These are phyloP conservation scores for Caranx ignobilis DNA, from an alignment of 2,113 vertebrate species.

Conservation along the genomic window DNA sequence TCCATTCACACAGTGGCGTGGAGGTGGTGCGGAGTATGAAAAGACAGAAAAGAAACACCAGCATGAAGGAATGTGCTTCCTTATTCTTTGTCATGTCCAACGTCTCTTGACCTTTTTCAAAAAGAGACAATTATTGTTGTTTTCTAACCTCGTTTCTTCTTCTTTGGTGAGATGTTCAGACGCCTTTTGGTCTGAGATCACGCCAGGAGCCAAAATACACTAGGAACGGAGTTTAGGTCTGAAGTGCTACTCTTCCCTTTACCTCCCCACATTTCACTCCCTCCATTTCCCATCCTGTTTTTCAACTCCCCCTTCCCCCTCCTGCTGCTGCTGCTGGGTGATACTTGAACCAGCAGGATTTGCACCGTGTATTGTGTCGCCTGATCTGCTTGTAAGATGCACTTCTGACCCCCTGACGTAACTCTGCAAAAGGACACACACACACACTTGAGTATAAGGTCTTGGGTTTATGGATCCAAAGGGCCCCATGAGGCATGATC, in stretches of 20 bases:
- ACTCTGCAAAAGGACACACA: background rate
- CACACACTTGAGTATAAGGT: background rate
- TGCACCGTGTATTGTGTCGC: conserved; percentile 47
- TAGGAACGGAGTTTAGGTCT: background rate
- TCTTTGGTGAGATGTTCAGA: background rate
- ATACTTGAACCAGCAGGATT: conserved; percentile 57
- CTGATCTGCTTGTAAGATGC: conserved; percentile 45
- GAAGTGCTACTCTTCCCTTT: background rate
- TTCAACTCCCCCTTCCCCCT: background rate
- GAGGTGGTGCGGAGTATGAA: conserved; percentile 53
- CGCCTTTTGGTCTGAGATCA: background rate
- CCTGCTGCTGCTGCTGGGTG: conserved; percentile 1
- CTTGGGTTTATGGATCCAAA: background rate
- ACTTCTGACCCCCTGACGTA: conserved; percentile 45
- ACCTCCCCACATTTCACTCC: background rate
- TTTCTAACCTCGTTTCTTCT: background rate
- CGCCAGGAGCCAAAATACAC: background rate
- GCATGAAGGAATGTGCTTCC: conserved; percentile 61
- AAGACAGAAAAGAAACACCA: conserved; percentile 53
- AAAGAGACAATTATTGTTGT: conserved; percentile 12
- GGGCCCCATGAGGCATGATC: background rate
- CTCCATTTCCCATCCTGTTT: background rate
- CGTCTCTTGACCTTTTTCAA: conserved; percentile 38
- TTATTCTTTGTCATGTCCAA: conserved; percentile 20
- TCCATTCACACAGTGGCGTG: conserved; percentile 62